Conservation (phyloP, 2,113 vertebrate species). For the Eulemur macaco region DNA sequence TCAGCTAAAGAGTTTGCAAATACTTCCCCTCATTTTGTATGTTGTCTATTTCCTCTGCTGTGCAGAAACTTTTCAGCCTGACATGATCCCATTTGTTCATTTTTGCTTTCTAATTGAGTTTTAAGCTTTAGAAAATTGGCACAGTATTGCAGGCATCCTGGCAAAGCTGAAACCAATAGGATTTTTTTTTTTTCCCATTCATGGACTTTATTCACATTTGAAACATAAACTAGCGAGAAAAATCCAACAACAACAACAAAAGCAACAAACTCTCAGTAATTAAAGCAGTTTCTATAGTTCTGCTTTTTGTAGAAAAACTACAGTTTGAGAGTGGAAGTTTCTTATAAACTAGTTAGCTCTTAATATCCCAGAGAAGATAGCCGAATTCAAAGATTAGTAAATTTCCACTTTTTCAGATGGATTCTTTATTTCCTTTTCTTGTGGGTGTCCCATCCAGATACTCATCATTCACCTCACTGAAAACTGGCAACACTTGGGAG, state of each 20-base stretch:
- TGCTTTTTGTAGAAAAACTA: not conserved
- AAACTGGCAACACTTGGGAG: not conserved
- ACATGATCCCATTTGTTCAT: no score
- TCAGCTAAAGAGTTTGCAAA: no score
- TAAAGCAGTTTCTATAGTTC: not conserved
- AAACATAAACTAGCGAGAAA: slow-evolving; percentile 8
- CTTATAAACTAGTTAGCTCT: not conserved
- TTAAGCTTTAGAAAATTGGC: not conserved
- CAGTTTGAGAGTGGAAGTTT: not conserved
- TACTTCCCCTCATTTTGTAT: no score
- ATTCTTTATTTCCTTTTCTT: not conserved
- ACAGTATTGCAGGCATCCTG: not conserved
- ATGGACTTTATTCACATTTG: not conserved
- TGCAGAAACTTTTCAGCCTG: no score
- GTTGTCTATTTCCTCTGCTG: no score
- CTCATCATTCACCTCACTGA: not conserved
- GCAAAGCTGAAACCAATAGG: no score
- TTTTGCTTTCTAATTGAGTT: not conserved
- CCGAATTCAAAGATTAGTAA: not conserved
- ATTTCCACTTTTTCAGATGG: not conserved
- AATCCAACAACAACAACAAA: not conserved
- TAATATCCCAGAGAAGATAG: not conserved
- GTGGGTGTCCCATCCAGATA: not conserved
- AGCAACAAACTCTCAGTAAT: slow-evolving; percentile 1
- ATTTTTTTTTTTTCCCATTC: not conserved